phyloP scores from a whole-genome alignment of 35 echinoderm and acorn worm genomes.

The Hemicentrotus pulcherrimus region DNA sequence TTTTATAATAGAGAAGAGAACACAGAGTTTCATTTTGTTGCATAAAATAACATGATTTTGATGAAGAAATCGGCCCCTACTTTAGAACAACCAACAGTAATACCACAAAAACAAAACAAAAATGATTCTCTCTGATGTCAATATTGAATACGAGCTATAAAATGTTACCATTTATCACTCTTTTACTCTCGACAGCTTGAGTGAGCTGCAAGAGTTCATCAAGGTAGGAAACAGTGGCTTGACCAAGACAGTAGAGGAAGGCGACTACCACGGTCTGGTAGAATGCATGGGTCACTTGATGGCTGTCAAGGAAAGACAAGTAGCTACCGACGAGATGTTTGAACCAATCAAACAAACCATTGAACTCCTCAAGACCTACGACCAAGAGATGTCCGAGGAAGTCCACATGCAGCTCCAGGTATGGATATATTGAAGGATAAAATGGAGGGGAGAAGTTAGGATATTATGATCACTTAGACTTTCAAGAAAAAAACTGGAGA shows the following conservation, averaged over 20 bases:
- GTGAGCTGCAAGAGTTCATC: slow-evolving; percentile 98
- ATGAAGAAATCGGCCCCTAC: no score
- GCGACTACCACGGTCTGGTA: slow-evolving; percentile 92
- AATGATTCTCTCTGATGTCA: no score
- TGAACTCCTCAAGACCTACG: slow-evolving; percentile 95
- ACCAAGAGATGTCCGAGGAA: slow-evolving; percentile 99
- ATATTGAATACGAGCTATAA: no score
- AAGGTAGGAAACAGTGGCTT: slow-evolving; percentile 80
- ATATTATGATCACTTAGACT: no score
- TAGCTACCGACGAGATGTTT: slow-evolving; percentile 97
- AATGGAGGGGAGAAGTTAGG: no score
- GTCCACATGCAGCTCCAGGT: slow-evolving; percentile 97
- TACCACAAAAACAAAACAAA: no score
- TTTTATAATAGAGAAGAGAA: no score
- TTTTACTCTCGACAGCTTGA: slow-evolving; percentile 55
- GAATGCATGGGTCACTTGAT: slow-evolving; percentile 90
- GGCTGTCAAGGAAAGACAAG: slow-evolving; percentile 91
- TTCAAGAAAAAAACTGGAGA: no score
- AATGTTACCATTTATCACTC: neutral
- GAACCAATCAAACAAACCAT: slow-evolving; percentile 96
- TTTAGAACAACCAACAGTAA: no score
- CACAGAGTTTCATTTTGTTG: no score
- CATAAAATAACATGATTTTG: no score
- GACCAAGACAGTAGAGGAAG: slow-evolving; percentile 77
- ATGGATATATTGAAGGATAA: neutral